Base-by-base conservation (phyloP, 2,113 vertebrate species). In the Fregata magnificens region DNA sequence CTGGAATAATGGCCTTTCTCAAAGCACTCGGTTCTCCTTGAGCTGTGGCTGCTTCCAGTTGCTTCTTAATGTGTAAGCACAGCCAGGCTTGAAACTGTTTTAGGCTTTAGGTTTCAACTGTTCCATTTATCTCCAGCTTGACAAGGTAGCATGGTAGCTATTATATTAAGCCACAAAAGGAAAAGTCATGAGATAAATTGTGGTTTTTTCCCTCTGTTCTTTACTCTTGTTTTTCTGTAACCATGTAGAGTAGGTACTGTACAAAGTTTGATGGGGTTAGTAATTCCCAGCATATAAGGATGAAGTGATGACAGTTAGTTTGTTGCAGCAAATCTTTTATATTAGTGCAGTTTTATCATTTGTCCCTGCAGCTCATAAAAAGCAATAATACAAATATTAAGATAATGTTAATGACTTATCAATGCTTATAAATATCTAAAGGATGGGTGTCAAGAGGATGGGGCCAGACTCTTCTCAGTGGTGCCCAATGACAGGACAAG, bases 81-180 rank as follows among this genome's bases (percentile, higher is more conserved):
- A 89, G 81, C 36, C 40, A 76, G 77, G 34, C 61, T 93, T 67
- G 76, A 93, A 88, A 38, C 45, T 22, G 29, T 78, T 90, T 67
- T 24, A 59, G 61, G 44, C 52, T 94, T 86, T 82, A 70, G n/a
- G 34, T 72, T 88, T 86, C 82, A 88, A 62, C 79, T 58, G 82
- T 76, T 94, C 72, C 65, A 86, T 93, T 95, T 86, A 79, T 92
- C 69, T 94, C 52, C 69, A 91, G 44, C 40, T 62, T 87, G 92
- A 86, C 86, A 79, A 92, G 69, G 80, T 76, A 79, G 49, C 73
- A 16, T 62, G 49, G 65, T 79, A 79, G 82, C 80, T 66, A 72
- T 87, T 94, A 63, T 61, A 53, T 65, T 56, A 69, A 86, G 34
- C 49, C 49, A 84, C 73, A 72, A 67, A 74, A 73, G n/a, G 59